Base-by-base conservation (phyloP, 1,140 invertebrate species). In the Saccostrea glomerata region DNA sequence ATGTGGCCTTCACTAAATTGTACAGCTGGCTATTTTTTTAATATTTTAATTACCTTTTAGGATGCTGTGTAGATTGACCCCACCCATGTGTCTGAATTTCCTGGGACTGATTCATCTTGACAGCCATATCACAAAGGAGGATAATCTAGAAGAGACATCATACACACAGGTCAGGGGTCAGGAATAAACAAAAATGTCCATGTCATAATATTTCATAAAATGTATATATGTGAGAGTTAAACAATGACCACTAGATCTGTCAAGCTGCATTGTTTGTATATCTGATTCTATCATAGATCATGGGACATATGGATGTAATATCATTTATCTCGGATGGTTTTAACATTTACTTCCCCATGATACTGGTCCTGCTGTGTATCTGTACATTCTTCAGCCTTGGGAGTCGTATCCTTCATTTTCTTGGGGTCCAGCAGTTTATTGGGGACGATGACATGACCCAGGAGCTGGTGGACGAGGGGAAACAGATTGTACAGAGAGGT, bases 281-380 rank as follows among this genome's bases (percentile, higher is more conserved):
- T 47, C 40, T 47, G n/a, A n/a, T n/a, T n/a, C n/a, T n/a, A n/a
- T n/a, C n/a, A n/a, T n/a, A n/a, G 97, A 97, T 99, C 89, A 99
- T 99, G 99, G 99, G 99, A 30, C 99, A 99, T 93, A 98, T 99
- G 98, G 98, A 99, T 96, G 98, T 99, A 0, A 97, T 99, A 86
- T 97, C 98, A 13, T 98, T 99, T 86, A 98, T 99, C 89, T 98
- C 98, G 2, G 97, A 99, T 95, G 99, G 99, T 30, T 99, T 99
- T 95, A 99, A 99, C 95, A 97, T 99, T 66, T 99, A 99, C 94
- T 99, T 99, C 95, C 99, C 99, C 0, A 99, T 99, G 96, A 96
- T 97, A 83, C 99, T 99, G 94, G 96, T 99, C 63, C 96, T 98
- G 86, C 97, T 99, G 91, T 99, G 98, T 94, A 94, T 98, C 87